Base-by-base conservation (phyloP, 1,140 invertebrate genomes). In the Hycleus cichorii region DNA sequence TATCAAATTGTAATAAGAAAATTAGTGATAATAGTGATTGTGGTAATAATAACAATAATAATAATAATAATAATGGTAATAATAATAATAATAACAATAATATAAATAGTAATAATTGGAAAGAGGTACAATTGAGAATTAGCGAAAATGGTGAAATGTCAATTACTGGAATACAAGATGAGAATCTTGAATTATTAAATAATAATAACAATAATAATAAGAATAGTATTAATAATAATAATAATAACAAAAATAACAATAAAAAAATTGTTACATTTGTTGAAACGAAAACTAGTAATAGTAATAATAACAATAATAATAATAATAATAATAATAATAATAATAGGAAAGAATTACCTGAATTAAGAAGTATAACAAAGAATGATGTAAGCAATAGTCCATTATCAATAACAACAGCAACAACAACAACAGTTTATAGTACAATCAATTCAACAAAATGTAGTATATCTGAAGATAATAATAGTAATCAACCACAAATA, bases 81-180 rank as follows among this genome's bases (percentile, higher is more conserved):
- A 32, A 32, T 32, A 32, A 32, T 25, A 9, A 39, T 47, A 44
- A 43, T 12, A 5, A n/a, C 4, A 27, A 47, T 2, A 51, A 59
- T 47, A 54, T 24, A 0, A 72, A 67, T 47, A 72, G 60, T 58
- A 73, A 67, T 56, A 70, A 69, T 43, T 83, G 81, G 78, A 84
- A 84, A 64, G 84, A 86, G 70, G 84, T 86, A 39, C 83, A 86
- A 59, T 69, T 87, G 10, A 78, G 83, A 66, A 86, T 86, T 52
- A 85, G 83, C 55, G 84, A 87, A 70, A 84, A 80, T 55, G 85
- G 84, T 26, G 80, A 84, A 18, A 85, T 86, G 78, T 83, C 82
- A 69, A 81, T 83, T 9, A 80, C 78, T 2, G 77, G 80, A 55
- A 80, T 74, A 9, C 67, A 74, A 54, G 73, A 75, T 49, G 45